A percentile compares a stretch with the other conserved stretches of the same genome.
Evolutionary conservation across 2,113 vertebrate genomes (phyloP).

Genomic region (Phaethon lepturus): DNA sequence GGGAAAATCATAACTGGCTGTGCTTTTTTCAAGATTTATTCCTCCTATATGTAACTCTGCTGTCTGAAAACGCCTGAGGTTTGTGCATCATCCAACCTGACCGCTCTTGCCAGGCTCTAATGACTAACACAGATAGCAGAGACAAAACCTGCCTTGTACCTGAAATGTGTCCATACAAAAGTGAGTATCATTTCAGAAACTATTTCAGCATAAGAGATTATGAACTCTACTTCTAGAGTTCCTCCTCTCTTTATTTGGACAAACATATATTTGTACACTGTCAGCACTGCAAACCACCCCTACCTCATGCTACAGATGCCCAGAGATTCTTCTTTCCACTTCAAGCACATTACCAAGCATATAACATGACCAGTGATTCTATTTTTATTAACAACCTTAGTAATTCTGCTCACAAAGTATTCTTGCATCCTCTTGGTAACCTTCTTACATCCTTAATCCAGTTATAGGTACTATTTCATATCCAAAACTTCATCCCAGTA

Average conservation of each 20-base stretch:
- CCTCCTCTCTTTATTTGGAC: background rate
- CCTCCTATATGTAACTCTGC: background rate
- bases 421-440: background rate
- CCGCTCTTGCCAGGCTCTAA: background rate
- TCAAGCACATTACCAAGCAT: background rate
- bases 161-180: background rate
- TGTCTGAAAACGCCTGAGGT: background rate
- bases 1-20: background rate
- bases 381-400: constrained; percentile 3
- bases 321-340: background rate
- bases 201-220: background rate
- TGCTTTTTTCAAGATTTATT: constrained; percentile 23
- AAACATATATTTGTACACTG: background rate
- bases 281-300: background rate
- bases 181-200: background rate
- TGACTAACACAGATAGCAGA: background rate
- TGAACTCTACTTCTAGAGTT: background rate
- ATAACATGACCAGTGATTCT: background rate
- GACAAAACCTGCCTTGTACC: background rate
- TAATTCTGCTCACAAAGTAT: background rate
- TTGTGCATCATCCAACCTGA: background rate
- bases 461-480: background rate
- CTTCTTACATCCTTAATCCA: constrained; percentile 36
- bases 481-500: background rate
- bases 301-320: background rate